Evolutionary conservation across 2,797 vertebrate species (phyloP).

Genomic region (Pseudochaenichthys georgianus): DNA sequence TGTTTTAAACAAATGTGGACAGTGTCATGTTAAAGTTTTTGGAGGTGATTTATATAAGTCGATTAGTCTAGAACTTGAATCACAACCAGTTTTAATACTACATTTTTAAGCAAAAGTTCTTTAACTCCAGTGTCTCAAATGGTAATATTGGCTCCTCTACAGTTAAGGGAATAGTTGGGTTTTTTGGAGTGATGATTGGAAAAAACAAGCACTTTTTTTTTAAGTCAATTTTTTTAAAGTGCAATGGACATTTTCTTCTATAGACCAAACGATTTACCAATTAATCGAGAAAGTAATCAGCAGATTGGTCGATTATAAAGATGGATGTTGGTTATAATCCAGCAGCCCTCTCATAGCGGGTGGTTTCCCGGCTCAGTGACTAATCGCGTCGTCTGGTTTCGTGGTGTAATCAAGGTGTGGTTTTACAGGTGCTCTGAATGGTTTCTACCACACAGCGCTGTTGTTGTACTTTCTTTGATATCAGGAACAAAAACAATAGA

Average conservation of each 20-base stretch:
- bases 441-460: neutral
- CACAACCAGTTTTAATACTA: too few relatives aligned
- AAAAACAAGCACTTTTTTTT: neutral
- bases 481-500: neutral
- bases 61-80: neutral
- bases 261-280: too few relatives aligned
- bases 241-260: neutral
- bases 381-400: slow-evolving; percentile 70
- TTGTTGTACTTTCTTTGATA: neutral
- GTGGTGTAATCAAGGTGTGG: slow-evolving; percentile 73
- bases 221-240: neutral
- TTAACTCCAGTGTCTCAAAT: neutral
- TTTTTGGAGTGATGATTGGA: neutral
- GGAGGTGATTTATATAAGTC: neutral
- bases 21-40: neutral
- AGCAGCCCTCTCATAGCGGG: too few relatives aligned
- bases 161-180: neutral
- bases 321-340: neutral
- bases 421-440: slow-evolving; percentile 55
- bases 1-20: neutral
- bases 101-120: neutral
- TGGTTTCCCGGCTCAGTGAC: slow-evolving; percentile 57
- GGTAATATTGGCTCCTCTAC: neutral
- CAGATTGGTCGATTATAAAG: neutral
- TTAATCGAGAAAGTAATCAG: too few relatives aligned